Evolutionary conservation across 2,888 invertebrate species (phyloP).

Genomic region (Capitulum mitella): DNA sequence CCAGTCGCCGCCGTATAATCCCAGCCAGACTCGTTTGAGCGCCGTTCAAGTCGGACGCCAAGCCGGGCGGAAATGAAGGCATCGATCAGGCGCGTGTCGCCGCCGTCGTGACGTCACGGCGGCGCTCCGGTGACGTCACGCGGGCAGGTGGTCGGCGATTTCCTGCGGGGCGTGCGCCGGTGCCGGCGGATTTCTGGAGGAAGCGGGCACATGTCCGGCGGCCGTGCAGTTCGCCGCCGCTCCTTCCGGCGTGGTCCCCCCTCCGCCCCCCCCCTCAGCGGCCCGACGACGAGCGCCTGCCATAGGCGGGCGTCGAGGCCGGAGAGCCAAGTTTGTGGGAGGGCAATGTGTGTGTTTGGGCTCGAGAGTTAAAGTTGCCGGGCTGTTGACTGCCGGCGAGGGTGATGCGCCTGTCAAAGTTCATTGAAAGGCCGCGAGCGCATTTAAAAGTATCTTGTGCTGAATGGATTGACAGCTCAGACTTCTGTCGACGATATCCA

Average conservation of each 20-base stretch:
- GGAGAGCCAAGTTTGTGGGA: too few relatives aligned
- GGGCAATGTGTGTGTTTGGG: too few relatives aligned
- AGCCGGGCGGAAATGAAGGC: not conserved
- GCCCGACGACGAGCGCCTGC: too few relatives aligned
- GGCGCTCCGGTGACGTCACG: not conserved
- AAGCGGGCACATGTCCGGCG: not conserved
- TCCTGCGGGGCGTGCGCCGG: not conserved
- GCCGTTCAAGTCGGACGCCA: not conserved
- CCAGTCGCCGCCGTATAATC: conserved; percentile 29
- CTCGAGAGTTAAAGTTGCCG: too few relatives aligned
- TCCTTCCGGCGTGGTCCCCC: not conserved
- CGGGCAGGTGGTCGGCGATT: not conserved
- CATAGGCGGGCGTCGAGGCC: too few relatives aligned
- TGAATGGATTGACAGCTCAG: too few relatives aligned
- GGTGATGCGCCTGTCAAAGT: too few relatives aligned
- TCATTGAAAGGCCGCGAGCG: too few relatives aligned
- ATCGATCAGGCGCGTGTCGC: not conserved
- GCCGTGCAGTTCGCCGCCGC: not conserved
- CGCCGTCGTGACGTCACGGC: not conserved
- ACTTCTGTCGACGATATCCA: too few relatives aligned
- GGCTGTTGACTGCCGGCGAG: too few relatives aligned
- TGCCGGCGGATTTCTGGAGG: conserved; percentile 15
- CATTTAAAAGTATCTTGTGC: too few relatives aligned
- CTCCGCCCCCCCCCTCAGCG: not conserved
- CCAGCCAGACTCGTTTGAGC: conserved; percentile 21